Evolutionary conservation across 2,888 invertebrate species (phyloP).

Genomic region (Unio delphinus): DNA sequence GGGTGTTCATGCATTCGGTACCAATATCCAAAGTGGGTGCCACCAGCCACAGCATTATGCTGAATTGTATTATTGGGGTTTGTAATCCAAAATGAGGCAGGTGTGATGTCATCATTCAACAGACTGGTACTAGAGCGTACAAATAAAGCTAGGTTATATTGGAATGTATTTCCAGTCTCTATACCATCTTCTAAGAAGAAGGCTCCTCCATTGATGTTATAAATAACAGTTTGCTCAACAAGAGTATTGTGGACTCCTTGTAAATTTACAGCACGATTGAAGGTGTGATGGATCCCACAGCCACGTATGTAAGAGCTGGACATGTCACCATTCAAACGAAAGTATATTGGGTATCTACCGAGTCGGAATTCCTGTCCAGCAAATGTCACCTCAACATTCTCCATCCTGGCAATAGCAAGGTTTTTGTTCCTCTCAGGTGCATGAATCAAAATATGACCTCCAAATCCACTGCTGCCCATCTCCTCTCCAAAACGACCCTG

Average conservation of each 20-base stretch:
- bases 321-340: slow-evolving; percentile 66
- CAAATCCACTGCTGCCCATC: slow-evolving; percentile 65
- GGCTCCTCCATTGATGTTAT: slow-evolving; percentile 68
- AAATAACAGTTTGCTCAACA: slow-evolving; percentile 60
- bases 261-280: slow-evolving; percentile 68
- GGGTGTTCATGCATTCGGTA: slow-evolving; percentile 65
- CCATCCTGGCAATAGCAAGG: slow-evolving; percentile 40
- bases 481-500: slow-evolving; percentile 68
- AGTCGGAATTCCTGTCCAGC: slow-evolving; percentile 67
- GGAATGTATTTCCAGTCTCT: slow-evolving; percentile 61
- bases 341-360: slow-evolving; percentile 68
- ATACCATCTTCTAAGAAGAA: slow-evolving; percentile 69
- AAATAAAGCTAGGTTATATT: slow-evolving; percentile 64
- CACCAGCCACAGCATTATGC: slow-evolving; percentile 66
- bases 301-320: slow-evolving; percentile 59
- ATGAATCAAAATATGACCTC: slow-evolving; percentile 61
- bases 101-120: slow-evolving; percentile 68
- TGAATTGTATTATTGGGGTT: slow-evolving; percentile 65
- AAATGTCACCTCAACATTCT: slow-evolving; percentile 58
- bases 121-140: slow-evolving; percentile 62
- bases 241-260: slow-evolving; percentile 60
- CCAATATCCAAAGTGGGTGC: slow-evolving; percentile 69
- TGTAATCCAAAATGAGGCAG: slow-evolving; percentile 68
- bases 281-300: slow-evolving; percentile 58
- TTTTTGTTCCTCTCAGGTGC: slow-evolving; percentile 33